Percentiles rank a stretch among this genome's conserved stretches.
These are phyloP conservation scores for Leptodactylus fallax DNA, from an alignment of 2,797 vertebrate genomes.

Conservation along the genomic window DNA sequence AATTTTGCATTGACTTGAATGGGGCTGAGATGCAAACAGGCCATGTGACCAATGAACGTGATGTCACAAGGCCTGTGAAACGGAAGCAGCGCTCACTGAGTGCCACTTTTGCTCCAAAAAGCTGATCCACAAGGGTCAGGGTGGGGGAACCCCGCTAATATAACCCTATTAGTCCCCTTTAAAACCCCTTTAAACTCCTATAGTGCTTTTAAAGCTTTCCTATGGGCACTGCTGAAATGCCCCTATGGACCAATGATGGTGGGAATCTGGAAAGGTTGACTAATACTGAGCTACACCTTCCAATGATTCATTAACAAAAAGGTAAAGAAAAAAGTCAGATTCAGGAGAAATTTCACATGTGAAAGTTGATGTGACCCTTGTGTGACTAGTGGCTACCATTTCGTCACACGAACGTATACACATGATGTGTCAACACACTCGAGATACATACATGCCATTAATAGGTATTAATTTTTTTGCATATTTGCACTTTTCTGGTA, in stretches of 20 bases:
- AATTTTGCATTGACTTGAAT: too few species aligned
- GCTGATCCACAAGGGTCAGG: too few species aligned
- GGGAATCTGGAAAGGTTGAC: background rate
- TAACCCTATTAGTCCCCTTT: too few species aligned
- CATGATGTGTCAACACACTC: slow-evolving; percentile 18
- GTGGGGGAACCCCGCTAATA: too few species aligned
- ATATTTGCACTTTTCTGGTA: background rate
- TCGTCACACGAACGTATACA: background rate
- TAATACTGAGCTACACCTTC: background rate
- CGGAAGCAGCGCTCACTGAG: too few species aligned
- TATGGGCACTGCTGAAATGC: background rate
- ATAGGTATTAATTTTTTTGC: slow-evolving; percentile 1
- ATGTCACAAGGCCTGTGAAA: too few species aligned
- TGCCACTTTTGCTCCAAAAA: too few species aligned
- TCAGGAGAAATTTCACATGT: slow-evolving; percentile 18
- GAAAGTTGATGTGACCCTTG: slow-evolving; percentile 8
- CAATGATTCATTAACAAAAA: background rate
- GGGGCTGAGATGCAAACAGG: too few species aligned
- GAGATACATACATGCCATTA: slow-evolving; percentile 17
- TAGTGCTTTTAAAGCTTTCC: too few species aligned
- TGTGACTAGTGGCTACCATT: background rate
- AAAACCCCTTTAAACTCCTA: background rate
- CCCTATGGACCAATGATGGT: background rate
- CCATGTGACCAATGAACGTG: too few species aligned
- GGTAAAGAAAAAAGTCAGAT: background rate